Conservation (phyloP, 2,113 vertebrate species). For the Myrmecophaga tridactyla region DNA sequence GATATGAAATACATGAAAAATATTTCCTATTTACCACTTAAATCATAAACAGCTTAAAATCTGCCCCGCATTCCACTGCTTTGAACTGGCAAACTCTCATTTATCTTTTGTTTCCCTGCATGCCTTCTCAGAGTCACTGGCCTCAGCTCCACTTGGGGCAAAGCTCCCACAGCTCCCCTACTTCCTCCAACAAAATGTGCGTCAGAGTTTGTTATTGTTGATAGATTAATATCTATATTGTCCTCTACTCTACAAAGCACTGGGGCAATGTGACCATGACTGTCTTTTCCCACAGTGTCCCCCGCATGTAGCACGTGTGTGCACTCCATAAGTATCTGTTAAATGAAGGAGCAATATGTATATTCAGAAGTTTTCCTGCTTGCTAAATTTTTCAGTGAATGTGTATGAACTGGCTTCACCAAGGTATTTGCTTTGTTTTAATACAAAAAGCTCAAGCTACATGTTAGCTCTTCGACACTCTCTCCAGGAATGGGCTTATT, state of each 20-base stretch:
- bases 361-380: background rate
- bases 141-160: background rate
- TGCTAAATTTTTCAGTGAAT: background rate
- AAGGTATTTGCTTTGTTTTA: background rate
- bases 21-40: background rate
- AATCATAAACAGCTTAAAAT: background rate
- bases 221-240: background rate
- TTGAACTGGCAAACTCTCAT: background rate
- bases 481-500: background rate
- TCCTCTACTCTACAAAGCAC: background rate
- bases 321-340: background rate
- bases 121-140: background rate
- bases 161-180: background rate
- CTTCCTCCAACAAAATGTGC: background rate
- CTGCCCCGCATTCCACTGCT: fast-evolving
- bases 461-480: background rate
- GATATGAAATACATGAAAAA: background rate
- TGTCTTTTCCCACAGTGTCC: background rate
- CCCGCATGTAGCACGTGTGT: background rate
- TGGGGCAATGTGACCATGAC: background rate
- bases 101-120: background rate
- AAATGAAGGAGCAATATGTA: background rate
- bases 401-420: background rate
- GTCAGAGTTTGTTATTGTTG: background rate
- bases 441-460: background rate